Conservation (phyloP, 2,888 invertebrate species). For the Argynnis bischoffii region DNA sequence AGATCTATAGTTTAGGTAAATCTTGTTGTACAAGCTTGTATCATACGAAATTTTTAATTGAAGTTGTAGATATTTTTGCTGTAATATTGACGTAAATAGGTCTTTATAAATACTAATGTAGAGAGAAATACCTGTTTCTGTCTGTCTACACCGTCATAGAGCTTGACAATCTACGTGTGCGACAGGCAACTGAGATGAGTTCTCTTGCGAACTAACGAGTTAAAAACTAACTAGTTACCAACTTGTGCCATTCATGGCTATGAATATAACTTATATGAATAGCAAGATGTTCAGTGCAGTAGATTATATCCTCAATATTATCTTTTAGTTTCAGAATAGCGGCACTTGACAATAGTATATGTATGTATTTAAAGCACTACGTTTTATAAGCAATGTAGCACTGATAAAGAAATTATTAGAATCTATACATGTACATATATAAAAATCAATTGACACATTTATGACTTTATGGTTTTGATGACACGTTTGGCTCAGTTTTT, state of each 20-base stretch:
- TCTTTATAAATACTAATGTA: background rate
- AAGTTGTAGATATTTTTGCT: too few species aligned
- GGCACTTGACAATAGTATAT: background rate
- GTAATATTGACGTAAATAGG: background rate
- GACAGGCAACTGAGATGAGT: conserved; percentile 20
- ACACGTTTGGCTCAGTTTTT: too few species aligned
- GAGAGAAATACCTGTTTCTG: conserved; percentile 3
- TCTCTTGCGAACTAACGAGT: conserved; percentile 31
- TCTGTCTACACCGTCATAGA: conserved; percentile 17
- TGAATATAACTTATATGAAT: conserved; percentile 28
- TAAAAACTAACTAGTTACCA: conserved; percentile 34
- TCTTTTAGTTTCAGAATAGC: conserved; percentile 11
- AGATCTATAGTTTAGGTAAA: too few species aligned
- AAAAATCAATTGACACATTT: too few species aligned
- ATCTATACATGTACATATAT: too few species aligned
- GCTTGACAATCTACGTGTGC: conserved; percentile 20
- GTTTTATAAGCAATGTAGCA: too few species aligned
- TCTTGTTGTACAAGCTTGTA: too few species aligned
- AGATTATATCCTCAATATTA: conserved; percentile 12
- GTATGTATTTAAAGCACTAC: background rate
- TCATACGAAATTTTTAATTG: background rate
- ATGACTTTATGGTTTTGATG: too few species aligned
- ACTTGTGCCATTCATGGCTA: conserved; percentile 24
- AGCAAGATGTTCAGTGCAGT: conserved; percentile 20
- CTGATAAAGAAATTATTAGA: too few species aligned